phyloP scores from a whole-genome alignment of 2,888 invertebrate genomes.

The Trichogramma dendrolimi region DNA sequence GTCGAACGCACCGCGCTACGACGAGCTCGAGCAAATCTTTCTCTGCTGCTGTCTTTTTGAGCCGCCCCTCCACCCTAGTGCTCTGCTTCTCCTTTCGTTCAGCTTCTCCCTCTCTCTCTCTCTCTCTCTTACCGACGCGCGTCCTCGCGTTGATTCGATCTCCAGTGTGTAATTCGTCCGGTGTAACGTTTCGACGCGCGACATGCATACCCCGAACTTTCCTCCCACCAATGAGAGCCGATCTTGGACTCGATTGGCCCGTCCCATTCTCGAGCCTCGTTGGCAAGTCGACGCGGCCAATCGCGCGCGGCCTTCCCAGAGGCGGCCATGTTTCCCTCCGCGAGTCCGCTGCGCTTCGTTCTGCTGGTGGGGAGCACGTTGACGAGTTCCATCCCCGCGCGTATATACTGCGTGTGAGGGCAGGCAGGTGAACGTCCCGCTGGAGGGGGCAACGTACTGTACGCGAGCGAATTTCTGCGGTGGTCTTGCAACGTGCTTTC shows the following conservation, averaged over 20 bases:
- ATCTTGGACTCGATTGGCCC: constrained; percentile 6
- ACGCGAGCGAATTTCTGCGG: too few species aligned
- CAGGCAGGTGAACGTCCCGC: too few species aligned
- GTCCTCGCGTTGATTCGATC: too few species aligned
- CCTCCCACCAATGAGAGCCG: background rate
- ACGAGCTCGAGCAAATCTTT: too few species aligned
- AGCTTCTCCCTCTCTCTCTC: background rate
- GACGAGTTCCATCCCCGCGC: too few species aligned
- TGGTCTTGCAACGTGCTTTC: too few species aligned
- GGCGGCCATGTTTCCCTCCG: too few species aligned
- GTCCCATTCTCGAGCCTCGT: background rate
- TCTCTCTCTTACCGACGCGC: background rate
- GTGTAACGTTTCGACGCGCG: background rate
- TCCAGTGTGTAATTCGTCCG: too few species aligned
- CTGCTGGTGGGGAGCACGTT: too few species aligned
- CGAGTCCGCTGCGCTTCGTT: too few species aligned
- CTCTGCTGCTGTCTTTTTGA: constrained; percentile 42
- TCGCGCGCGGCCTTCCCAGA: background rate
- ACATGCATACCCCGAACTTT: background rate
- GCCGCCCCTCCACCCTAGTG: constrained; percentile 48
- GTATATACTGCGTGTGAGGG: too few species aligned
- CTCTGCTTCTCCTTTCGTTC: constrained; percentile 49
- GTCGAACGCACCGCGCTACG: background rate
- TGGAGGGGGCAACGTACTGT: too few species aligned
- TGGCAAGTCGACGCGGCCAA: background rate